A percentile compares a stretch with the other conserved stretches of the same genome.
These are phyloP conservation scores for Sialia sialis DNA, from an alignment of 2,113 vertebrate species.

Conservation along the genomic window DNA sequence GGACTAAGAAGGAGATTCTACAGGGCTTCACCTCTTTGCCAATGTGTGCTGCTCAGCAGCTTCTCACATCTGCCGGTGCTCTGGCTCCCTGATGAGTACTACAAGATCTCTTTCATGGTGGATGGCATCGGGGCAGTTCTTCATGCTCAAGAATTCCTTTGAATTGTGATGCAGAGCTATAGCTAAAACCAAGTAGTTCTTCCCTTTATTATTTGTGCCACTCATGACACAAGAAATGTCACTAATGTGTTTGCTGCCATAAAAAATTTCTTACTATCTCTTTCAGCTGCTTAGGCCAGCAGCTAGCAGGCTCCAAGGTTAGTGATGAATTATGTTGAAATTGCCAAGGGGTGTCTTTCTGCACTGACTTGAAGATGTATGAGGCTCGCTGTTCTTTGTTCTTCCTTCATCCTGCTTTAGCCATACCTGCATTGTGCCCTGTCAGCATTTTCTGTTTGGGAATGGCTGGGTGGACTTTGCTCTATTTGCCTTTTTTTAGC, in stretches of 20 bases:
- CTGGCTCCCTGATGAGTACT: not conserved
- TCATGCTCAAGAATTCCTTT: not conserved
- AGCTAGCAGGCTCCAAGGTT: not conserved
- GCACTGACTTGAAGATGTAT: not conserved
- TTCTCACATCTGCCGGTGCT: rapidly evolving
- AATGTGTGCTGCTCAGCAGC: not conserved
- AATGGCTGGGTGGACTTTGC: not conserved
- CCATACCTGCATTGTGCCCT: not conserved
- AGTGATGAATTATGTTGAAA: constrained; percentile 7
- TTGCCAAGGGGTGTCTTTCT: not conserved
- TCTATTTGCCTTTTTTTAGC: not conserved
- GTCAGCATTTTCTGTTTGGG: constrained; percentile 8
- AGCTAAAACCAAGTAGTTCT: not conserved
- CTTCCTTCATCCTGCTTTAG: not conserved
- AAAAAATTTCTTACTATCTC: not conserved
- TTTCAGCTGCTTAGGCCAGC: not conserved
- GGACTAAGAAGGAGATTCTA: not conserved
- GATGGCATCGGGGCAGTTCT: not conserved
- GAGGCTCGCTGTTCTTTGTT: not conserved
- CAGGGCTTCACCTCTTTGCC: not conserved
- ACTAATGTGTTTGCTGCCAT: not conserved
- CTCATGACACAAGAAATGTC: not conserved
- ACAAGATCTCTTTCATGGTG: not conserved
- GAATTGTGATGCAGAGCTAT: not conserved
- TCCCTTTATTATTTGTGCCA: not conserved